Evolutionary conservation across 1,140 invertebrate genomes (phyloP).

Genomic region (Hydropsyche tenuis): DNA sequence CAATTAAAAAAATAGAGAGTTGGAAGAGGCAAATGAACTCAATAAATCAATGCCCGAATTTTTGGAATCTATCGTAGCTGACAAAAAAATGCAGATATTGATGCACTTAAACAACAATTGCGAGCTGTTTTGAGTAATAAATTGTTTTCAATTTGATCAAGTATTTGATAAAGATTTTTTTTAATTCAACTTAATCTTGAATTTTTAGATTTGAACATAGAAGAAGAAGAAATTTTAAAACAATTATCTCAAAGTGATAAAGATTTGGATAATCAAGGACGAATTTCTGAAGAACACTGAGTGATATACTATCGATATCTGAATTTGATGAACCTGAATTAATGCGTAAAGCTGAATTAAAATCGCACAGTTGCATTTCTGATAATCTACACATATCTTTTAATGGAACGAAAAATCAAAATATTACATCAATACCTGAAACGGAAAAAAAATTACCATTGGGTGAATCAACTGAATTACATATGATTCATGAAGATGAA

Average conservation of each 20-base stretch:
- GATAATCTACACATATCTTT: conserved; percentile 39
- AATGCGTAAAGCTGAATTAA: conserved; percentile 58
- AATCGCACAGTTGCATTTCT: conserved; percentile 52
- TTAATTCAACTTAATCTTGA: background rate
- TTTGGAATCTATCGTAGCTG: conserved; percentile 69
- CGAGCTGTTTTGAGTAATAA: conserved; percentile 43
- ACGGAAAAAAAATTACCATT: conserved; percentile 31
- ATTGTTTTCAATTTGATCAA: conserved; percentile 13
- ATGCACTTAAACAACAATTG: conserved; percentile 65
- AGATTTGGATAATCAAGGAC: conserved; percentile 56
- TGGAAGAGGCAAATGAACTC: conserved; percentile 61
- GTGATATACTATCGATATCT: conserved; percentile 74
- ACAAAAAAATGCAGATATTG: conserved; percentile 75
- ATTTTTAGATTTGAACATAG: conserved; percentile 62
- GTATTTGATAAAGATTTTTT: conserved; percentile 4
- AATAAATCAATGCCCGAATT: conserved; percentile 62
- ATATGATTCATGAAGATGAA: background rate
- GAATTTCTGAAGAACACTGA: conserved; percentile 68
- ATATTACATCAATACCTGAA: conserved; percentile 34
- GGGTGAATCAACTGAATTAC: conserved; percentile 21
- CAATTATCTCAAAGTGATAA: conserved; percentile 53
- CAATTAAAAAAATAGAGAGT: conserved; percentile 62
- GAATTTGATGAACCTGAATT: conserved; percentile 70
- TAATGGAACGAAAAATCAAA: conserved; percentile 43
- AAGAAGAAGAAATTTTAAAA: conserved; percentile 62